Conservation (phyloP, 64 coral and sea anemone species). For the Anthopleura sola region DNA sequence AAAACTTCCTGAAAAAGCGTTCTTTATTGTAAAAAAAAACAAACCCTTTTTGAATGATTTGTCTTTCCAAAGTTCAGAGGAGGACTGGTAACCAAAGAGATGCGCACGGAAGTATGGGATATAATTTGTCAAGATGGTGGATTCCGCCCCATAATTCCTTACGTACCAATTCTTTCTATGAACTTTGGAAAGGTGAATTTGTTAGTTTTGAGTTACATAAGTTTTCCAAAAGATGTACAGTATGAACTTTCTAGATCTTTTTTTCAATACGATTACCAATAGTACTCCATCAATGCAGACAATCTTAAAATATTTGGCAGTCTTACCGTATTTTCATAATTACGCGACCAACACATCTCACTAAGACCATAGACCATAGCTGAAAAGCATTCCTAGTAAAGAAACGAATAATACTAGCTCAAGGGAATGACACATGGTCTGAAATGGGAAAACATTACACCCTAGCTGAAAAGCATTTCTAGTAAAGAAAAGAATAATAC, state of each 20-base stretch:
- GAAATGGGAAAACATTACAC: no score
- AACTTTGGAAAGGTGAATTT: neutral
- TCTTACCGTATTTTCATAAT: no score
- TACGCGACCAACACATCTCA: no score
- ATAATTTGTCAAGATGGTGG: neutral
- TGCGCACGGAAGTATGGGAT: neutral
- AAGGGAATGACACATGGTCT: no score
- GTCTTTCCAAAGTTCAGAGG: neutral
- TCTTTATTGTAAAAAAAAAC: neutral
- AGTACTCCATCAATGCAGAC: no score
- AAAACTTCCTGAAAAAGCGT: conserved; percentile 30
- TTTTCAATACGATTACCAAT: neutral
- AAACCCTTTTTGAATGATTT: neutral
- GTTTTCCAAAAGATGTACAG: neutral
- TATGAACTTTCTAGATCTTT: neutral
- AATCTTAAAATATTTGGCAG: no score
- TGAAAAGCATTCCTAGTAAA: no score
- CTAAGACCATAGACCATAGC: no score
- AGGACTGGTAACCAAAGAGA: neutral
- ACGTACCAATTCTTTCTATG: neutral
- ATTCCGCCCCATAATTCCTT: neutral
- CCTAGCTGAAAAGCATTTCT: no score
- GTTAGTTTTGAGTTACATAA: neutral
- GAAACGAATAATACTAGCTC: no score
- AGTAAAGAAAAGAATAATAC: no score